Evolutionary conservation across 2,797 vertebrate species (phyloP).

Genomic region (Paguma larvata): DNA sequence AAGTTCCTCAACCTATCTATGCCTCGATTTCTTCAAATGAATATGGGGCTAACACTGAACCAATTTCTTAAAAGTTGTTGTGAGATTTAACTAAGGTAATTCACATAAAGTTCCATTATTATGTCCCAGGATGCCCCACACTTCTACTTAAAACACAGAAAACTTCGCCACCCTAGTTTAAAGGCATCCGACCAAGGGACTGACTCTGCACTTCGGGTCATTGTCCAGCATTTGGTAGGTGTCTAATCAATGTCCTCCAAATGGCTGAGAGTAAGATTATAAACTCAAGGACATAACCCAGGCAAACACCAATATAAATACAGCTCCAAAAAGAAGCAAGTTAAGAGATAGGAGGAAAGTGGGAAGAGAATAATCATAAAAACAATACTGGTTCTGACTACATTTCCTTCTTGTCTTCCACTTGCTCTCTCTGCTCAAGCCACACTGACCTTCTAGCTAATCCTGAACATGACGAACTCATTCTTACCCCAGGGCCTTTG

Average conservation of each 20-base stretch:
- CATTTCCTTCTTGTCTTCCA: neutral
- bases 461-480: neutral
- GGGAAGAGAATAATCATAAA: neutral
- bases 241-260: neutral
- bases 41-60: neutral
- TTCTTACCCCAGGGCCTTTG: neutral
- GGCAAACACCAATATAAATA: neutral
- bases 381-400: neutral
- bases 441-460: neutral
- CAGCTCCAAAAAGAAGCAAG: neutral
- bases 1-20: neutral
- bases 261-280: neutral
- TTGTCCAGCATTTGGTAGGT: neutral
- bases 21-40: neutral
- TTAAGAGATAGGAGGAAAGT: neutral
- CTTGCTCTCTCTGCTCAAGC: neutral
- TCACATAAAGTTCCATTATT: neutral
- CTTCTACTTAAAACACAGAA: neutral
- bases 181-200: neutral
- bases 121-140: neutral
- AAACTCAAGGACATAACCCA: constrained; percentile 4
- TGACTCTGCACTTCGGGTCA: neutral
- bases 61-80: neutral
- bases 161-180: neutral
- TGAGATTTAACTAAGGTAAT: neutral